A percentile compares a stretch with the other conserved stretches of the same genome.
These are phyloP conservation scores for Simalia tracyae DNA, from an alignment of 2,797 vertebrate species.

Conservation along the genomic window DNA sequence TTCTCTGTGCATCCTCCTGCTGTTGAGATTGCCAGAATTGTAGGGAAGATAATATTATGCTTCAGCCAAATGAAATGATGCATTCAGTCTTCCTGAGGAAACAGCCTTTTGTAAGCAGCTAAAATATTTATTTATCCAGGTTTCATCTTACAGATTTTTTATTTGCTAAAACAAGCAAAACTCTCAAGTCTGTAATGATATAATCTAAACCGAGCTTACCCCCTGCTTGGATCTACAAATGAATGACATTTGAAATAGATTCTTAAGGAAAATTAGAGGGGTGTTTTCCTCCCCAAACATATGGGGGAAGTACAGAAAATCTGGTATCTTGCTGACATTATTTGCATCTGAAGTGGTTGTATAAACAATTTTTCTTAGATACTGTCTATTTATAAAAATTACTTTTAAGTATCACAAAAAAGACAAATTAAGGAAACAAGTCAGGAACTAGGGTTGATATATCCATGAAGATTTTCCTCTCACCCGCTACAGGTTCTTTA, in stretches of 20 bases:
- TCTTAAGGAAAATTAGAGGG: conserved; percentile 38
- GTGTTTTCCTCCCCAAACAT: conserved; percentile 45
- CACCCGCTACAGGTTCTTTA: background rate
- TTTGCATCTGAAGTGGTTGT: conserved; percentile 36
- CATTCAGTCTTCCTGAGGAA: conserved; percentile 52
- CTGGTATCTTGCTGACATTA: conserved; percentile 56
- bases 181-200: conserved; percentile 47
- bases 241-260: conserved; percentile 50
- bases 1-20: conserved; percentile 34
- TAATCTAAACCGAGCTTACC: conserved; percentile 38
- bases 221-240: conserved; percentile 27
- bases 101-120: conserved; percentile 46
- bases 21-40: conserved; percentile 36
- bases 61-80: conserved; percentile 38
- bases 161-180: conserved; percentile 46
- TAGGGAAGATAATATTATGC: conserved; percentile 30
- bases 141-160: conserved; percentile 50
- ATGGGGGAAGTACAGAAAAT: conserved; percentile 50
- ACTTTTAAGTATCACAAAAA: conserved; percentile 39
- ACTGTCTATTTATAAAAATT: background rate
- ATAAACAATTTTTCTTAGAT: conserved; percentile 30
- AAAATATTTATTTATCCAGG: conserved; percentile 59
- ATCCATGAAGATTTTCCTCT: background rate
- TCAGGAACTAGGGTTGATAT: background rate
- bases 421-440: conserved; percentile 23